Evolutionary conservation across 2,113 vertebrate species (phyloP).

Genomic region (Apteryx owenii): DNA sequence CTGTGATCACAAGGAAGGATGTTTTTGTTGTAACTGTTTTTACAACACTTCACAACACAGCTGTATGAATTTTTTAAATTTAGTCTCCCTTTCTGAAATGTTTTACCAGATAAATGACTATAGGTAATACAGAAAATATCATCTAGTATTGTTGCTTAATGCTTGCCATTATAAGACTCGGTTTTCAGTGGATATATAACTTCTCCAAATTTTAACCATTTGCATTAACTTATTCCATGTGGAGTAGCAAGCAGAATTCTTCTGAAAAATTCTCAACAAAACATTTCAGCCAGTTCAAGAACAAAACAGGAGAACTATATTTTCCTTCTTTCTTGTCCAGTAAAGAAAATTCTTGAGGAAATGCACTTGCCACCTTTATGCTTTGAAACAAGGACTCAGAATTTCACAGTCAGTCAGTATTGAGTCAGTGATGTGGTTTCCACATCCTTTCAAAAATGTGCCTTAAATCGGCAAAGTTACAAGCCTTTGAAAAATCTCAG

Average conservation of each 20-base stretch:
- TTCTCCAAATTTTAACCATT: background rate
- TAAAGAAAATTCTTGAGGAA: background rate
- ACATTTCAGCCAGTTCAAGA: background rate
- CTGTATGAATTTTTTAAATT: constrained; percentile 6
- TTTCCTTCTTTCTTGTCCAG: background rate
- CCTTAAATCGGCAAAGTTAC: background rate
- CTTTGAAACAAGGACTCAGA: constrained; percentile 2
- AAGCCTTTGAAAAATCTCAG: constrained; percentile 16
- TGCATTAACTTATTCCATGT: background rate
- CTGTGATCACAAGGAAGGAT: background rate
- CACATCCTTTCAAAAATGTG: background rate
- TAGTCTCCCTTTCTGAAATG: background rate
- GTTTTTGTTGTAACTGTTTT: constrained; percentile 22
- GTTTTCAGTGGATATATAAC: background rate
- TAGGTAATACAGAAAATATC: background rate
- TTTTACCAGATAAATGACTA: background rate
- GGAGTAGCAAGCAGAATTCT: background rate
- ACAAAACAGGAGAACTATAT: background rate
- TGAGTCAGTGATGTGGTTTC: constrained; percentile 8
- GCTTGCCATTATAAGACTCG: background rate
- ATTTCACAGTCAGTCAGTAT: background rate
- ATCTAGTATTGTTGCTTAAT: background rate
- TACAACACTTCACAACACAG: constrained; percentile 11
- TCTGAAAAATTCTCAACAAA: background rate
- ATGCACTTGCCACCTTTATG: background rate